Percentiles rank a stretch among this genome's conserved stretches.
Evolutionary conservation across 2,888 invertebrate genomes (phyloP).

Genomic region (Urechis unicinctus): DNA sequence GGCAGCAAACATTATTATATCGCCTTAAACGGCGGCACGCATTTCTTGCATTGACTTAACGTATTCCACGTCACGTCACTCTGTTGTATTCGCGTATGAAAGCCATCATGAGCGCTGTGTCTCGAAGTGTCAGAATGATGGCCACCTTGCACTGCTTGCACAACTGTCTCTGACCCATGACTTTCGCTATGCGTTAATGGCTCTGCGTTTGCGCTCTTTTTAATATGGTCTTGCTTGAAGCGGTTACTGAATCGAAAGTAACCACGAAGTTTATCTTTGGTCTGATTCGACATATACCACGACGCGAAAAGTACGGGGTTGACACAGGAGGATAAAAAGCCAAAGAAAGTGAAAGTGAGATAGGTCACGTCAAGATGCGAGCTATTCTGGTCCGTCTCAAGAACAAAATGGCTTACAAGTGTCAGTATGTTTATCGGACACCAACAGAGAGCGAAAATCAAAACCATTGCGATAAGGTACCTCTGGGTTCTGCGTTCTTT

Average conservation of each 20-base stretch:
- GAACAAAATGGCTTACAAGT: constrained; percentile 61
- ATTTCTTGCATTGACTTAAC: no score
- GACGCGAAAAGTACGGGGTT: constrained; percentile 63
- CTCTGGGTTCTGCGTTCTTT: constrained; percentile 65
- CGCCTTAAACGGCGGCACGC: no score
- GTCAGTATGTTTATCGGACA: constrained; percentile 62
- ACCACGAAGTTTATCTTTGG: constrained; percentile 38
- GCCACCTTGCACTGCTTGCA: no score
- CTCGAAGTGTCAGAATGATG: no score
- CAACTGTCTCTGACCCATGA: no score
- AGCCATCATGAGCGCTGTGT: no score
- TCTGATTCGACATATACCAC: constrained; percentile 56
- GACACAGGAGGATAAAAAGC: constrained; percentile 63
- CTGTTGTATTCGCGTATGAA: no score
- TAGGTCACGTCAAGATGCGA: constrained; percentile 65
- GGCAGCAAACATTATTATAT: no score
- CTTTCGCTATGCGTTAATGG: no score
- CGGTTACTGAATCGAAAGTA: constrained; percentile 36
- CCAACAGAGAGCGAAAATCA: constrained; percentile 60
- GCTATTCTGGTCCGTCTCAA: constrained; percentile 65
- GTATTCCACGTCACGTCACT: no score
- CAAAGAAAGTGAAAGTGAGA: constrained; percentile 65
- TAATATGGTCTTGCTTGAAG: no score
- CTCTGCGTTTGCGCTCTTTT: neutral
- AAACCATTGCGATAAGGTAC: constrained; percentile 63